These are phyloP conservation scores for Metallyticus violacea DNA, from an alignment of 2,888 invertebrate genomes.

Conservation along the genomic window DNA sequence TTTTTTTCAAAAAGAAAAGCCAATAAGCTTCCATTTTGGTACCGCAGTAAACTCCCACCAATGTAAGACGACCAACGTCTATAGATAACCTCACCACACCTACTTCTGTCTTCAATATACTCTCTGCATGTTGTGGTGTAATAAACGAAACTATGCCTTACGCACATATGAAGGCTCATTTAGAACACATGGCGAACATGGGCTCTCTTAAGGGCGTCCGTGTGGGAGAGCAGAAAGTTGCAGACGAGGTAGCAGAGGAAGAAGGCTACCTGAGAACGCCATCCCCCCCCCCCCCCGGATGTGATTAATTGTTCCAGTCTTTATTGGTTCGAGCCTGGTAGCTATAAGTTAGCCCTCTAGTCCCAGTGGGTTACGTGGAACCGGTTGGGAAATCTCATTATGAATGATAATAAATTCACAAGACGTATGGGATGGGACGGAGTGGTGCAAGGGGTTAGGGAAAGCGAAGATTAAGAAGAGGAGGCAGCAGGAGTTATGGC, in stretches of 20 bases:
- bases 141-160: not conserved
- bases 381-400: slow-evolving; percentile 10
- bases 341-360: not conserved
- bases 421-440: slow-evolving; percentile 2
- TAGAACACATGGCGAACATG: not conserved
- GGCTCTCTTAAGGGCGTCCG: not conserved
- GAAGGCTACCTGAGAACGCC: not conserved
- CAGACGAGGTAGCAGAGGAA: not conserved
- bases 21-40: not conserved
- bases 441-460: not conserved
- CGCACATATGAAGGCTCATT: not conserved
- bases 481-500: not conserved
- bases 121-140: not conserved
- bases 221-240: not conserved
- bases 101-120: not conserved
- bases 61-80: not conserved
- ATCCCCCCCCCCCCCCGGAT: not conserved
- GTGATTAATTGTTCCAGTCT: slow-evolving; percentile 17
- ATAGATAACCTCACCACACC: not conserved
- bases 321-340: slow-evolving; percentile 19
- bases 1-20: no score
- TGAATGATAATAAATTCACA: slow-evolving; percentile 8
- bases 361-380: not conserved
- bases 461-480: not conserved
- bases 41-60: not conserved